Evolutionary conservation across 2,113 vertebrate species (phyloP).

Genomic region (Oceanodroma tethys): DNA sequence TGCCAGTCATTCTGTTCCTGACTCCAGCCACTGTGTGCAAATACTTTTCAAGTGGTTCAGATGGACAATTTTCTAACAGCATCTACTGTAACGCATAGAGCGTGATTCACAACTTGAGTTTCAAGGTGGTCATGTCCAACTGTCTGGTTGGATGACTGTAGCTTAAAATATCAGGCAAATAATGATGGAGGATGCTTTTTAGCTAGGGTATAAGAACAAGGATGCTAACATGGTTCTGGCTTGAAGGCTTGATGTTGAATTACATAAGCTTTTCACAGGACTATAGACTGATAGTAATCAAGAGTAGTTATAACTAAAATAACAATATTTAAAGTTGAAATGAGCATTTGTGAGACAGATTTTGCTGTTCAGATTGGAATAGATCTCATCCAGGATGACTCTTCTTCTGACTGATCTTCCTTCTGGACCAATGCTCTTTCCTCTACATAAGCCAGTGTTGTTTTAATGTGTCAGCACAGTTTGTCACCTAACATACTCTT

Average conservation of each 20-base stretch:
- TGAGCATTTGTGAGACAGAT: neutral
- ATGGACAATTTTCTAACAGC: neutral
- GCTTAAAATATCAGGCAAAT: neutral
- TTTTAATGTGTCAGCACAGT: neutral
- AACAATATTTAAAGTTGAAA: neutral
- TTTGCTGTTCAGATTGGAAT: neutral
- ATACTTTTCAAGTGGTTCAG: neutral
- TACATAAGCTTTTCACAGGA: neutral
- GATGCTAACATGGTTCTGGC: neutral
- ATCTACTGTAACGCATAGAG: neutral
- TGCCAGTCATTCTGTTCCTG: neutral
- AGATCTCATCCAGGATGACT: neutral
- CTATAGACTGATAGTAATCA: neutral
- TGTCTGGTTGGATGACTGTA: neutral
- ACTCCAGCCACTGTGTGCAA: neutral
- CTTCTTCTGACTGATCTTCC: neutral
- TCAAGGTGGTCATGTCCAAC: neutral
- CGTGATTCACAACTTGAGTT: neutral
- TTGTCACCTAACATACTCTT: neutral
- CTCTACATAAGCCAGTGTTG: neutral
- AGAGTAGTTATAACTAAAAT: neutral
- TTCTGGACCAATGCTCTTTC: neutral
- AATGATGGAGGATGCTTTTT: neutral
- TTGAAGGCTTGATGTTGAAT: neutral
- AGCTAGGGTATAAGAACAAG: neutral